Evolutionary conservation across 2,113 vertebrate species (phyloP).

Genomic region (Aegotheles bennettii): DNA sequence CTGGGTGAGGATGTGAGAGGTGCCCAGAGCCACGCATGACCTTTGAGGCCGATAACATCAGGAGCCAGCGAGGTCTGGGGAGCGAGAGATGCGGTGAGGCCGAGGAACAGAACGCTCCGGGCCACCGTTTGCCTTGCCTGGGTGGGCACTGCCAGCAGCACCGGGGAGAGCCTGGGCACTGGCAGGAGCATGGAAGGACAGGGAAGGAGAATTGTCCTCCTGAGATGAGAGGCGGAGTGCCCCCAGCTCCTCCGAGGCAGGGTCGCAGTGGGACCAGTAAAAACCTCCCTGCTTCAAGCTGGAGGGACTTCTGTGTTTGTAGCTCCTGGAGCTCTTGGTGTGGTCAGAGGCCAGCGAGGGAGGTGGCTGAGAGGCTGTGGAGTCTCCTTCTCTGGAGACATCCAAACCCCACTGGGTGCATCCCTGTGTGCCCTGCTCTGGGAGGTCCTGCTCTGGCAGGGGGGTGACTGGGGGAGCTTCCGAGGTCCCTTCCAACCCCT

Average conservation of each 20-base stretch:
- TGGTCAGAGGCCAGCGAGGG: background rate
- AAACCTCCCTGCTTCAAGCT: background rate
- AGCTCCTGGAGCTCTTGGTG: background rate
- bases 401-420: too few species aligned
- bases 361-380: background rate
- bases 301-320: background rate
- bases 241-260: background rate
- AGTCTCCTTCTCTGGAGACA: too few species aligned
- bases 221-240: background rate
- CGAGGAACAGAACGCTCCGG: background rate
- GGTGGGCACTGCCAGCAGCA: background rate
- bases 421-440: too few species aligned
- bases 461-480: too few species aligned
- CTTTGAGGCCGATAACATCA: background rate
- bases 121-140: constrained; percentile 17
- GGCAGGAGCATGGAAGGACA: background rate
- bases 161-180: too few species aligned
- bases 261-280: background rate
- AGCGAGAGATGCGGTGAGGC: background rate
- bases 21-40: background rate
- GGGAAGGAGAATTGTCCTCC: background rate
- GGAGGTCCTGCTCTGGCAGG: too few species aligned
- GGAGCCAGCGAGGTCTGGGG: background rate
- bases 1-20: background rate
- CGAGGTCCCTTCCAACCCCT: too few species aligned